Conservation (phyloP, 2,797 vertebrate genomes). For the Aphelocoma californica region DNA sequence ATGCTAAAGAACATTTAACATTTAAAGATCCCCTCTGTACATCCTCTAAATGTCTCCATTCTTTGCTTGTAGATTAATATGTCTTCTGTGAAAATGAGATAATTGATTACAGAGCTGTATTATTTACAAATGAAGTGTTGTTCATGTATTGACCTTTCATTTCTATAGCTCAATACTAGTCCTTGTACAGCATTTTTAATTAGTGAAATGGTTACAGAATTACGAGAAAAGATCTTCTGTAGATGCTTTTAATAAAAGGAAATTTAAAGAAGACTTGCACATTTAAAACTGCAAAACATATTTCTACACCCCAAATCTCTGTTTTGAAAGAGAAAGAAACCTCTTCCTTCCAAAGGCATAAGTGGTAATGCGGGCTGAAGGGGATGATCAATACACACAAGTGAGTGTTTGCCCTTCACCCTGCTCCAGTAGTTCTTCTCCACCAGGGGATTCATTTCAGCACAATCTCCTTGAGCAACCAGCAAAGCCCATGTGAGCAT, state of each 20-base stretch:
- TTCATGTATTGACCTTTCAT: constrained; percentile 75
- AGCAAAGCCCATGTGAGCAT: background rate
- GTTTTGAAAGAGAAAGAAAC: background rate
- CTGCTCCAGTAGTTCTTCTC: background rate
- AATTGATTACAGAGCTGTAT: constrained; percentile 75
- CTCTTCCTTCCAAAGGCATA: background rate
- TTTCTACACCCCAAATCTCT: background rate
- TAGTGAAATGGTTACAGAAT: constrained; percentile 19
- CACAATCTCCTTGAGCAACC: background rate
- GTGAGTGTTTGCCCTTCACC: background rate
- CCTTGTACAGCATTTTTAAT: constrained; percentile 58
- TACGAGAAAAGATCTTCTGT: background rate
- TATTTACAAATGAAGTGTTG: constrained; percentile 75
- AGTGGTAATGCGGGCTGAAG: background rate
- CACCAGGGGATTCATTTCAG: background rate
- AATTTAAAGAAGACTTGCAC: background rate
- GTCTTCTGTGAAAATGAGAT: constrained; percentile 73
- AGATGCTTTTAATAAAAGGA: background rate
- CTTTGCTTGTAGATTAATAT: constrained; percentile 70
- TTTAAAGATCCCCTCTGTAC: constrained; percentile 67
- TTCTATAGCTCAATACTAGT: constrained; percentile 63
- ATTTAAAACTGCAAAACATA: background rate
- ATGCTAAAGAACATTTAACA: constrained; percentile 64
- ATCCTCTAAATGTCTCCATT: constrained; percentile 66
- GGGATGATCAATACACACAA: background rate